Evolutionary conservation across 2,113 vertebrate genomes (phyloP).

Genomic region (Chelonoidis abingdonii): DNA sequence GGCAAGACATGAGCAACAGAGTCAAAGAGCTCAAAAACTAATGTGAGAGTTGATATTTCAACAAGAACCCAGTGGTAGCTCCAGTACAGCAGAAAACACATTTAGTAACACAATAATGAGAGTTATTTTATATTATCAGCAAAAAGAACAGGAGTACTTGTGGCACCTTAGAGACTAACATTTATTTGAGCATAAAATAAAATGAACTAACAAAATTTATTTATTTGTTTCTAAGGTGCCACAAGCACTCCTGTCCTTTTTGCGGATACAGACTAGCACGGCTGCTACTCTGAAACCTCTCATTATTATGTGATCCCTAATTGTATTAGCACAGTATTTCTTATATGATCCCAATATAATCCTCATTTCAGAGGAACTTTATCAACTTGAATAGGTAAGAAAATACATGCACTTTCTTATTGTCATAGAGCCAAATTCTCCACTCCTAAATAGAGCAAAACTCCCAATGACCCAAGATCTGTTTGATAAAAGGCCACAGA

Average conservation of each 20-base stretch:
- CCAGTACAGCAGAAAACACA: background rate
- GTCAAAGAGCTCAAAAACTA: background rate
- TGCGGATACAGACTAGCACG: no score
- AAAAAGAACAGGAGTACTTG: no score
- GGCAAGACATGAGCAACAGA: background rate
- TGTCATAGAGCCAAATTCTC: background rate
- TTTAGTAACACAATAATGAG: background rate
- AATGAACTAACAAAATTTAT: no score
- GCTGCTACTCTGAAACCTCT: no score
- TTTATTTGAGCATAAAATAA: no score
- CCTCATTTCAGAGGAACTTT: background rate
- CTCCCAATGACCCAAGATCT: background rate
- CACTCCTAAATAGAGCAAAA: background rate
- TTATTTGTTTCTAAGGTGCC: no score
- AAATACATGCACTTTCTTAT: background rate
- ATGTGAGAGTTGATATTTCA: fast-evolving
- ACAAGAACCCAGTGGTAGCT: background rate
- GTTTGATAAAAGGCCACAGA: background rate
- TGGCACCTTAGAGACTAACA: no score
- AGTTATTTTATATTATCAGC: no score
- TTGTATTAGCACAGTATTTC: background rate
- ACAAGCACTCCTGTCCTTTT: no score
- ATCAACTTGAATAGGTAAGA: background rate
- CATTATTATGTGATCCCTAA: background rate
- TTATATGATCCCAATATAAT: background rate